Evolutionary conservation across 2,888 invertebrate genomes (phyloP).

Genomic region (Trichacis sp.): DNA sequence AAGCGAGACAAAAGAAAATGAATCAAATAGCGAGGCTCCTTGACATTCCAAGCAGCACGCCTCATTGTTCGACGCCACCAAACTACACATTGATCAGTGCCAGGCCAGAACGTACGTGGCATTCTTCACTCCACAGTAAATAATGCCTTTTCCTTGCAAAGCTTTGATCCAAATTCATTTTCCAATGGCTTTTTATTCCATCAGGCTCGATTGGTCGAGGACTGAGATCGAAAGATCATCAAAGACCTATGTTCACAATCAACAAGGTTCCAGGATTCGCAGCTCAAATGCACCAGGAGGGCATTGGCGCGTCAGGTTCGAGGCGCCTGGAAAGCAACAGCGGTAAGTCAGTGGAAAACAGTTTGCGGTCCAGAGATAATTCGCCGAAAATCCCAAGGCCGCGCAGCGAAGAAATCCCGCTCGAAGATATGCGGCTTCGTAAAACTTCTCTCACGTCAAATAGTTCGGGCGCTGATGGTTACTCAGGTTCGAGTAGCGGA

Average conservation of each 20-base stretch:
- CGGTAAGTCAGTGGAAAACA: slow-evolving; percentile 51
- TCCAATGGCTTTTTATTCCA: slow-evolving; percentile 5
- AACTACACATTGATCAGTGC: slow-evolving; percentile 61
- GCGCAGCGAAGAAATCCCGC: slow-evolving; percentile 83
- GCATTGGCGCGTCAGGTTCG: slow-evolving; percentile 40
- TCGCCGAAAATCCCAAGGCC: slow-evolving; percentile 82
- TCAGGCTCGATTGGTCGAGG: slow-evolving; percentile 60
- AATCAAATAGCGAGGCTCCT: slow-evolving; percentile 92
- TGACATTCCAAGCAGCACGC: slow-evolving; percentile 77
- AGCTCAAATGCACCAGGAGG: slow-evolving; percentile 71
- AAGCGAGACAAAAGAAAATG: slow-evolving; percentile 97
- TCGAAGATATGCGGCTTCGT: slow-evolving; percentile 78
- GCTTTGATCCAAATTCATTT: too few relatives aligned
- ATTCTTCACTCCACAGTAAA: too few relatives aligned
- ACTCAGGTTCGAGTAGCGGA: slow-evolving; percentile 27
- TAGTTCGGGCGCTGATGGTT: slow-evolving; percentile 31
- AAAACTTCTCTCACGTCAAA: slow-evolving; percentile 60
- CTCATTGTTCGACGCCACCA: slow-evolving; percentile 65
- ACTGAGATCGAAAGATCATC: slow-evolving; percentile 56
- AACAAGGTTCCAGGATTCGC: slow-evolving; percentile 71
- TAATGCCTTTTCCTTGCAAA: too few relatives aligned
- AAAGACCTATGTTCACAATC: slow-evolving; percentile 62
- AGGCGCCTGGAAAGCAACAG: slow-evolving; percentile 50
- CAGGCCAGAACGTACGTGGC: slow-evolving; percentile 63
- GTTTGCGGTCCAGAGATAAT: slow-evolving; percentile 76